phyloP scores from a whole-genome alignment of 2,797 vertebrate genomes.

The Petrocephalus sullivani region DNA sequence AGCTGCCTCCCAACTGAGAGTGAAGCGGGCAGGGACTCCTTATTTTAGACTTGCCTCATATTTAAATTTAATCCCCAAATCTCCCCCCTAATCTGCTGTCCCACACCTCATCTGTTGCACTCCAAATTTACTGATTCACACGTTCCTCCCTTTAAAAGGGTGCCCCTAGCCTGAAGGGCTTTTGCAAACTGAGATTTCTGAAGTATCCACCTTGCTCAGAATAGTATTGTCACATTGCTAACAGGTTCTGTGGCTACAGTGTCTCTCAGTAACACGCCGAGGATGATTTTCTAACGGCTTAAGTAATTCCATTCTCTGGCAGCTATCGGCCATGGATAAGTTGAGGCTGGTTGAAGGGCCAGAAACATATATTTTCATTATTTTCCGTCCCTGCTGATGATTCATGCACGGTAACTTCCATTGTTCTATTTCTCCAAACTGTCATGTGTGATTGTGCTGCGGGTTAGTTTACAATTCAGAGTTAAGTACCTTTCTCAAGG shows the following conservation, averaged over 20 bases:
- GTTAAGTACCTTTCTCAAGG: background rate
- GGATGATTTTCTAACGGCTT: background rate
- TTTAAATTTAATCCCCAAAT: conserved; percentile 22
- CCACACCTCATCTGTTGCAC: background rate
- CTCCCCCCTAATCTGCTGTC: background rate
- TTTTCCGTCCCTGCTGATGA: background rate
- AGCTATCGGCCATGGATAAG: background rate
- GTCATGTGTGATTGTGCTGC: background rate
- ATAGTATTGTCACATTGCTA: background rate
- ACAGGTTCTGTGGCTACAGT: background rate
- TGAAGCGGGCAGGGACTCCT: background rate
- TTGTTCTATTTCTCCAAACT: background rate
- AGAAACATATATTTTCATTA: background rate
- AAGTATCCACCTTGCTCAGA: background rate
- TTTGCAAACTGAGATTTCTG: background rate
- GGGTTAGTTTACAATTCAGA: background rate
- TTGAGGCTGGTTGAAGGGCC: background rate
- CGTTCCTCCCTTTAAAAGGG: background rate
- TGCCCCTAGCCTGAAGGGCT: background rate
- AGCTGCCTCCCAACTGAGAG: background rate
- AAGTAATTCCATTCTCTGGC: background rate
- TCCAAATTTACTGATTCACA: background rate
- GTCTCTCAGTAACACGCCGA: background rate
- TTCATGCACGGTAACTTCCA: background rate
- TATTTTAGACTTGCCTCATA: conserved; percentile 17